phyloP scores from a whole-genome alignment of 2,113 vertebrate genomes.

The Dipodomys ordii region DNA sequence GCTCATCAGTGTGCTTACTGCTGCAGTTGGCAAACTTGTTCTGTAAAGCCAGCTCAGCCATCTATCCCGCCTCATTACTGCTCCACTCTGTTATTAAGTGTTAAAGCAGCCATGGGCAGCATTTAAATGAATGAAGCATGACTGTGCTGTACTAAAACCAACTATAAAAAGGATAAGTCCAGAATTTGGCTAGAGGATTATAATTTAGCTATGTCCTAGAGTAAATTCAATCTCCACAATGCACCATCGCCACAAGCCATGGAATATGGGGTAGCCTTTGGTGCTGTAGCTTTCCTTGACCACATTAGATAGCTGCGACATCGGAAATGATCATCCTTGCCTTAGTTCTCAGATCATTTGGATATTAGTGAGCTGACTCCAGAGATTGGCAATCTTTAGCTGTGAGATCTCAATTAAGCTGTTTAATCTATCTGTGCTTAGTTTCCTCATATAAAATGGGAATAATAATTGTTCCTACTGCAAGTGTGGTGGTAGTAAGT shows the following conservation, averaged over 20 bases:
- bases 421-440: constrained; percentile 4
- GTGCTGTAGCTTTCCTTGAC: not conserved
- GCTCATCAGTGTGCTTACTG: not conserved
- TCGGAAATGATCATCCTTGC: constrained; percentile 12
- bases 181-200: no score
- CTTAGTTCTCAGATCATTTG: not conserved
- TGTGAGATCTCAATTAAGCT: constrained; percentile 27
- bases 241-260: not conserved
- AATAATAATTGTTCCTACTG: constrained; percentile 7
- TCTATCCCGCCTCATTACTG: not conserved
- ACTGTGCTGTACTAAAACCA: not conserved
- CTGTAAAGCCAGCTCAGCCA: not conserved
- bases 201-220: not conserved
- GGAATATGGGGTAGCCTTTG: not conserved
- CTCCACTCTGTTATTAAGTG: not conserved
- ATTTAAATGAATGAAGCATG: not conserved
- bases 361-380: not conserved
- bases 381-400: not conserved
- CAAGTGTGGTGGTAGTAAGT: not conserved
- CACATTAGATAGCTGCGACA: not conserved
- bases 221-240: not conserved
- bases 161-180: no score
- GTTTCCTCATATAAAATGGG: constrained; percentile 20
- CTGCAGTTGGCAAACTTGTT: not conserved
- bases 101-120: not conserved